Conservation (phyloP, 2,797 vertebrate species). For the Oceanodroma leucorhoa region DNA sequence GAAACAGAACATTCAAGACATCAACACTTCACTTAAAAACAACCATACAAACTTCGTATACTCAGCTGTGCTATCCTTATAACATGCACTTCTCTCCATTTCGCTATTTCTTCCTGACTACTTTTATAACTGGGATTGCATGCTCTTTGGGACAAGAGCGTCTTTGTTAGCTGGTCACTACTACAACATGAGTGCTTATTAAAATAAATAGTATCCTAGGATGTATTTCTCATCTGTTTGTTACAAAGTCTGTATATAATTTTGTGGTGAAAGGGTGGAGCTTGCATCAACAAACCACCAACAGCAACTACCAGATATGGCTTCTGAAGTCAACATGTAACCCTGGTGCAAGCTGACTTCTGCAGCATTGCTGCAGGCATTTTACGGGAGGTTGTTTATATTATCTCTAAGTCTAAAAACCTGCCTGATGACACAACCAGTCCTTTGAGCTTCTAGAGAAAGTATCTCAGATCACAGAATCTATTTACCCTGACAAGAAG, state of each 20-base stretch:
- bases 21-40: not conserved
- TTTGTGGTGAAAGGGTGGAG: not conserved
- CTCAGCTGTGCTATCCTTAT: not conserved
- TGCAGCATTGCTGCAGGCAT: not conserved
- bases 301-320: not conserved
- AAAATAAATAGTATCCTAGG: not conserved
- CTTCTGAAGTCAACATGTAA: rapidly evolving
- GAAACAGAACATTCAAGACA: not conserved
- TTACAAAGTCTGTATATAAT: not conserved
- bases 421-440: not conserved
- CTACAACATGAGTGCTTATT: not conserved
- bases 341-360: not conserved
- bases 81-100: not conserved
- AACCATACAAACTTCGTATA: not conserved
- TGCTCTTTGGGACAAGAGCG: not conserved
- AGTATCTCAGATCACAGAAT: not conserved
- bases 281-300: not conserved
- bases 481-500: not conserved
- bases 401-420: not conserved
- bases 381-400: not conserved
- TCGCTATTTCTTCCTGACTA: not conserved
- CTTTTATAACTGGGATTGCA: not conserved
- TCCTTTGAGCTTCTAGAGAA: not conserved
- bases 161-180: not conserved
- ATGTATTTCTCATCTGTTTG: not conserved